Percentiles rank a stretch among this genome's conserved stretches.
Conservation (phyloP, 1,140 invertebrate species). For the Hyphantria cunea region DNA sequence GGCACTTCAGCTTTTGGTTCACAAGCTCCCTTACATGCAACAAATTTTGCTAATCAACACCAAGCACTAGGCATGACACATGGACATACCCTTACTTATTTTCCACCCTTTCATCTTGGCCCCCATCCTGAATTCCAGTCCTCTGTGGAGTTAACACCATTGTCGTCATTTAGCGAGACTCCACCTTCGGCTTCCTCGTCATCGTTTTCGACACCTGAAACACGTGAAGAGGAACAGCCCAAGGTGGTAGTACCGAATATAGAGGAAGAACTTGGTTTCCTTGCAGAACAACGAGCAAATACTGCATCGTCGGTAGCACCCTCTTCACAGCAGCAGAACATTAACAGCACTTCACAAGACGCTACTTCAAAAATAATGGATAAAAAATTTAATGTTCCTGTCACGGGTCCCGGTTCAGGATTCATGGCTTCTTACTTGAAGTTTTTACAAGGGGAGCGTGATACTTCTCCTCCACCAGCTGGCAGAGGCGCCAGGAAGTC, state of each 20-base stretch:
- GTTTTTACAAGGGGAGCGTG: slow-evolving; percentile 91
- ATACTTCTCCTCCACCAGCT: slow-evolving; percentile 88
- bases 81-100: slow-evolving; percentile 86
- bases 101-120: slow-evolving; percentile 86
- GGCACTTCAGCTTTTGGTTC: slow-evolving; percentile 80
- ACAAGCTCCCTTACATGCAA: slow-evolving; percentile 82
- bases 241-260: slow-evolving; percentile 93
- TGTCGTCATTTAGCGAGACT: slow-evolving; percentile 83
- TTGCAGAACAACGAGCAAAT: slow-evolving; percentile 84
- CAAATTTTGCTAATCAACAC: slow-evolving; percentile 84
- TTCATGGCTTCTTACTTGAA: slow-evolving; percentile 93
- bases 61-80: slow-evolving; percentile 85
- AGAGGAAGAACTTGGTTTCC: slow-evolving; percentile 91
- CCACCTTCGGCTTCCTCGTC: slow-evolving; percentile 81
- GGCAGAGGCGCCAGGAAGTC: slow-evolving; percentile 85
- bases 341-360: slow-evolving; percentile 76
- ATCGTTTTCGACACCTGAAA: slow-evolving; percentile 81
- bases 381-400: slow-evolving; percentile 81
- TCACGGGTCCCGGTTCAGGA: slow-evolving; percentile 86
- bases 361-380: slow-evolving; percentile 78
- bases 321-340: slow-evolving; percentile 78
- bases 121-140: slow-evolving; percentile 86
- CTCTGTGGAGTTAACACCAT: slow-evolving; percentile 84
- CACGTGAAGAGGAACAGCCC: slow-evolving; percentile 85
- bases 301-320: slow-evolving; percentile 80